Evolutionary conservation across 2,113 vertebrate species (phyloP), one percentile per base, ranked within the genome.

Genomic region (Chaetodon trifascialis): DNA sequence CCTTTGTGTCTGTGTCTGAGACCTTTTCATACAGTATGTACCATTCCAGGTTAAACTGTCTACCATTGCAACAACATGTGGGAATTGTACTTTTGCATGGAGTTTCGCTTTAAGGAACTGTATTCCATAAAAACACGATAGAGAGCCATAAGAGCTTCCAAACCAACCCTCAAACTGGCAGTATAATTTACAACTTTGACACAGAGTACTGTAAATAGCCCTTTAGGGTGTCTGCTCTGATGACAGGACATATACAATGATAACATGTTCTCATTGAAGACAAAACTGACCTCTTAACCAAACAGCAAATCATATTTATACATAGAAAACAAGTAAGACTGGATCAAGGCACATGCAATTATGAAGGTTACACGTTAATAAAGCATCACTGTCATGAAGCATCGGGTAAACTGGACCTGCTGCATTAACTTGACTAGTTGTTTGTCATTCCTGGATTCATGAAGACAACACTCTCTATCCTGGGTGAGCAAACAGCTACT

Each of bases 101-200:
- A 71, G 84, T 79, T 90, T 79, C 59, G 7, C 72, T 92, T 89
- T 59, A 70, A 88, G 76, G 63, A 88, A 81, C 47, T 66, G 17
- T 86, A 71, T 84, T 89, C 74, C 78, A 90, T 85, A 84, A 89
- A 88, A 89, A 84, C 44, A 23, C 40, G 73, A 83, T 55, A 70
- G 34, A 58, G 58, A 56, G 65, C 21, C 64, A 69, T 36, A 38
- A 40, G 64, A 80, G 66, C 55, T 66, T 90, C 72, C 74, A 80
- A 73, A 75, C 54, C 68, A 44, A 77, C 51, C 73, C 72, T 72
- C 68, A 67, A 55, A 84, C 77, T 66, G 51, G 68, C 74, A 14
- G 2, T 84, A 77, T 78, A 56, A 82, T 90, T 88, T 88, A 90
- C 63, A 82, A 82, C 65, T 73, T 84, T 83, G 83, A 81, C 64